These are phyloP conservation scores for Fissipunctia ypsillon DNA, from an alignment of 2,888 invertebrate genomes.

Conservation along the genomic window DNA sequence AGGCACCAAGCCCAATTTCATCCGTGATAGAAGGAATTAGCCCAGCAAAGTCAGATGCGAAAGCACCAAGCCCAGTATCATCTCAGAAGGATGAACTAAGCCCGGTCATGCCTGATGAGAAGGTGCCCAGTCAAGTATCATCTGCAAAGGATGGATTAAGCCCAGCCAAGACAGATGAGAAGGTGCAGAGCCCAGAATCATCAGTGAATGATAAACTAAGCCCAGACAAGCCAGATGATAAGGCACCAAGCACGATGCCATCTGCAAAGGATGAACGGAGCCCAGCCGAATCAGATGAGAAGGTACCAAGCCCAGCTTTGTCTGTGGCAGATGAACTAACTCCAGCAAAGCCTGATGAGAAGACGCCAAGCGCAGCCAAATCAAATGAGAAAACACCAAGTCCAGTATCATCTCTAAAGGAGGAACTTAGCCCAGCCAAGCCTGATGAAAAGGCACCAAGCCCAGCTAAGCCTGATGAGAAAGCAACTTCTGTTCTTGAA, in stretches of 20 bases:
- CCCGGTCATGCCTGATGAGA: neutral
- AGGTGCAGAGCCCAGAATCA: neutral
- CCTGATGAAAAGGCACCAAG: conserved; percentile 20
- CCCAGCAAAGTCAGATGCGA: neutral
- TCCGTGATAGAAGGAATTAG: neutral
- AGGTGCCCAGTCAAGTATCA: accelerated
- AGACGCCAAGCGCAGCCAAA: too few relatives aligned
- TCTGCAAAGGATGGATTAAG: neutral
- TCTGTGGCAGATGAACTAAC: conserved; percentile 7
- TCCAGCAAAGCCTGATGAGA: neutral
- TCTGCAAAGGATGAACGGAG: neutral
- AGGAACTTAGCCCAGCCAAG: conserved; percentile 33
- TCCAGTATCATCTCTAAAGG: neutral
- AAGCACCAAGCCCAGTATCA: neutral
- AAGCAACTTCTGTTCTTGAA: neutral
- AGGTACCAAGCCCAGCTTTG: accelerated
- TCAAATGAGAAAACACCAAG: neutral
- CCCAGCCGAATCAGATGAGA: neutral
- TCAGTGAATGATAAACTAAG: neutral
- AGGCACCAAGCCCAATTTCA: accelerated
- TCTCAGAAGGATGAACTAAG: neutral
- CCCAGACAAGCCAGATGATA: neutral
- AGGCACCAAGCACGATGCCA: accelerated
- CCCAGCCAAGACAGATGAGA: too few relatives aligned
- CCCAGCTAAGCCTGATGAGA: too few relatives aligned